These are phyloP conservation scores for Discoglossus pictus DNA, from an alignment of 2,797 vertebrate species.

Conservation along the genomic window DNA sequence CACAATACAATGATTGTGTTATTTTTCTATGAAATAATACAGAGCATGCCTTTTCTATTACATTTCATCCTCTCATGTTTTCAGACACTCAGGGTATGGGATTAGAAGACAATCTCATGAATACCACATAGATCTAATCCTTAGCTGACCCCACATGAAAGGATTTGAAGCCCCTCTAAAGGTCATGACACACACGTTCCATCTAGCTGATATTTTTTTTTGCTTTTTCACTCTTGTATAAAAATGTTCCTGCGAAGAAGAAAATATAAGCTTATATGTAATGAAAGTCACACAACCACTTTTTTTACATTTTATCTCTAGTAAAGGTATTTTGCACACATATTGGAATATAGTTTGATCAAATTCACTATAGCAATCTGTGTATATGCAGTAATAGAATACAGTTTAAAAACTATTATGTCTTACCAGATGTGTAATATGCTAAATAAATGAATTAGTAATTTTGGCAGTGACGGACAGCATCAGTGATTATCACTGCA, in stretches of 20 bases:
- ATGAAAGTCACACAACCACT: too few relatives aligned
- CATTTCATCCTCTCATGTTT: slow-evolving; percentile 29
- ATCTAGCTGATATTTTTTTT: slow-evolving; percentile 15
- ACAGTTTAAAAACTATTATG: too few relatives aligned
- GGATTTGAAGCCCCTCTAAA: slow-evolving; percentile 15
- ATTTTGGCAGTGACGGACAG: too few relatives aligned
- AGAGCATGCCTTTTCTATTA: slow-evolving; percentile 40
- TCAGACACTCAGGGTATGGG: slow-evolving; percentile 17
- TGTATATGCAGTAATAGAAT: too few relatives aligned
- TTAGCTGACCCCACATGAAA: slow-evolving; percentile 38
- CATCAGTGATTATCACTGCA: too few relatives aligned
- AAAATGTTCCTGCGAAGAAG: not conserved
- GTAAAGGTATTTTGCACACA: too few relatives aligned
- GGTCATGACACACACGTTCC: slow-evolving; percentile 29
- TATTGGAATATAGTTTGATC: too few relatives aligned
- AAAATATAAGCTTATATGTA: not conserved
- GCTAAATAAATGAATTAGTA: too few relatives aligned
- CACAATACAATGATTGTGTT: not conserved
- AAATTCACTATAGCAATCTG: too few relatives aligned
- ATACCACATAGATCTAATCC: slow-evolving; percentile 41
- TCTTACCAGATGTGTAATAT: too few relatives aligned
- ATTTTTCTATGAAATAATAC: slow-evolving; percentile 22
- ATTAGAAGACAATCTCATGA: slow-evolving; percentile 28
- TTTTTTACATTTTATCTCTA: too few relatives aligned
- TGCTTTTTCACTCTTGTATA: not conserved